Conservation (phyloP, 2,797 vertebrate species). For the Pelodytes ibericus region DNA sequence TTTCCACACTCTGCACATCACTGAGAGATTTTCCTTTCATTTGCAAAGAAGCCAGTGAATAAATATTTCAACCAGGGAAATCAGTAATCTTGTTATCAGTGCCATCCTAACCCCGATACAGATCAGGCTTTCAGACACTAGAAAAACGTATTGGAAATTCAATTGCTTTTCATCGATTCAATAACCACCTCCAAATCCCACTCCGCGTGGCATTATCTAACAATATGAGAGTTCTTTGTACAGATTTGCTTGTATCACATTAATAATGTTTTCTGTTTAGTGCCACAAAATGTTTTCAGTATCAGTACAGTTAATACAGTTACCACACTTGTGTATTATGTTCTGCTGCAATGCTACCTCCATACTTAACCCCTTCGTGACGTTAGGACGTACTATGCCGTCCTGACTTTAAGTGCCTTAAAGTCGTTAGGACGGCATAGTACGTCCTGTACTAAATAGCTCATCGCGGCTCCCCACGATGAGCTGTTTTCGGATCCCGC, state of each 20-base stretch:
- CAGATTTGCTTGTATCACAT: slow-evolving; percentile 36
- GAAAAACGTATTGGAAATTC: slow-evolving; percentile 28
- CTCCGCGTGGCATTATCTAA: background rate
- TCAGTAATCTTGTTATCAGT: slow-evolving; percentile 43
- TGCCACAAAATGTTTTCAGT: background rate
- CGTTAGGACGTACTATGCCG: no score
- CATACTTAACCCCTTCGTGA: no score
- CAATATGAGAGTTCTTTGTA: background rate
- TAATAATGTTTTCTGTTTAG: slow-evolving; percentile 28
- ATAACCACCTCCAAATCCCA: background rate
- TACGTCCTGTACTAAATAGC: no score
- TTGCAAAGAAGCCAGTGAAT: slow-evolving; percentile 30
- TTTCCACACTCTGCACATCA: slow-evolving; percentile 40
- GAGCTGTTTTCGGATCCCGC: no score
- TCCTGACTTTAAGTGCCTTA: no score
- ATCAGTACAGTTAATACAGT: background rate
- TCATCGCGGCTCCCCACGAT: no score
- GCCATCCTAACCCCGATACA: slow-evolving; percentile 26
- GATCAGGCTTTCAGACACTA: slow-evolving; percentile 15
- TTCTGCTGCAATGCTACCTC: background rate
- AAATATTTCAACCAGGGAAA: slow-evolving; percentile 43
- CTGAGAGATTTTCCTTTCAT: slow-evolving; percentile 18
- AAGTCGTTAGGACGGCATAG: no score
- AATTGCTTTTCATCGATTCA: slow-evolving; percentile 48
- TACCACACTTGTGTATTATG: background rate